A percentile compares a stretch with the other conserved stretches of the same genome.
Evolutionary conservation across 2,888 invertebrate genomes (phyloP).

Genomic region (Cheilosia vernalis): DNA sequence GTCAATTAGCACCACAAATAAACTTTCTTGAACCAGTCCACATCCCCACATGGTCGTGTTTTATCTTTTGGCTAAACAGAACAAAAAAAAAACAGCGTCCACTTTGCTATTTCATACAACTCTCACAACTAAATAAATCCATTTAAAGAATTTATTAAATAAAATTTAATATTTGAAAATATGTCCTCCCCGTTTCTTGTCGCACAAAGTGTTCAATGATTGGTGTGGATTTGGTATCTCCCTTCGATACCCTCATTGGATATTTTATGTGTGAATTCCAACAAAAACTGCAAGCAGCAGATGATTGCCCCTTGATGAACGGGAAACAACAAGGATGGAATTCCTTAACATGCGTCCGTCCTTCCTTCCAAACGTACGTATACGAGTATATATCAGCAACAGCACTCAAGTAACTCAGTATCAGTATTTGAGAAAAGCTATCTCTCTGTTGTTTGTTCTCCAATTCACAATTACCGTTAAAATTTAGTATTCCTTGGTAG

Average conservation of each 20-base stretch:
- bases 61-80: too few species aligned
- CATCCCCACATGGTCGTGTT: not conserved
- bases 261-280: constrained; percentile 74
- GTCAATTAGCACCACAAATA: too few species aligned
- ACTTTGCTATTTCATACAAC: too few species aligned
- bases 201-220: constrained; percentile 39
- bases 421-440: constrained; percentile 3
- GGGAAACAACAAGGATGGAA: constrained; percentile 64
- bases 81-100: too few species aligned
- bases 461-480: constrained; percentile 75
- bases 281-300: constrained; percentile 69
- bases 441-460: constrained; percentile 62
- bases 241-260: constrained; percentile 65
- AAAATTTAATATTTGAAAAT: too few species aligned
- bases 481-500: constrained; percentile 73
- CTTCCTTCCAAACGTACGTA: not conserved
- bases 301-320: constrained; percentile 74
- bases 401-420: constrained; percentile 18
- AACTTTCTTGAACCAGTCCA: not conserved
- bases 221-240: constrained; percentile 21
- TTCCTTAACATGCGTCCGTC: constrained; percentile 67
- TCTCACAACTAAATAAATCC: too few species aligned
- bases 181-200: too few species aligned
- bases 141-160: too few species aligned
- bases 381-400: not conserved